These are phyloP conservation scores for Drosophila auraria DNA, from an alignment of 1,140 invertebrate genomes.

Conservation along the genomic window DNA sequence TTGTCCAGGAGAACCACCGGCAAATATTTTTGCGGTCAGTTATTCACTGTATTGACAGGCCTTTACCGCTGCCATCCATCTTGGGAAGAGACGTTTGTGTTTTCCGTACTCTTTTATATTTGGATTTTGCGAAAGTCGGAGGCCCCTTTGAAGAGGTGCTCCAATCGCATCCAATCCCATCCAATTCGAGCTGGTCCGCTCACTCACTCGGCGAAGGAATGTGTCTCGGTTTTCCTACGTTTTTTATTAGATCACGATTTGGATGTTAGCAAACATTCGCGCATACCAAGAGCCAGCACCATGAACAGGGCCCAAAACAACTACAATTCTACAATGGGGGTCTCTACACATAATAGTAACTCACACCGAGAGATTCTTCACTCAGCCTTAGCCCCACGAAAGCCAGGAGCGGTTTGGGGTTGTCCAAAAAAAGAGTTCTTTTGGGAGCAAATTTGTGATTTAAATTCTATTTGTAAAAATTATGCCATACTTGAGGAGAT, in stretches of 20 bases:
- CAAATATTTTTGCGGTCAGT: slow-evolving; percentile 48
- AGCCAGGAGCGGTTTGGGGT: slow-evolving; percentile 47
- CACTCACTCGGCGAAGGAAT: slow-evolving; percentile 44
- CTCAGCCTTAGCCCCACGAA: slow-evolving; percentile 44
- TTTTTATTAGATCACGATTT: slow-evolving; percentile 81
- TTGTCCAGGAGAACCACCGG: slow-evolving; percentile 28
- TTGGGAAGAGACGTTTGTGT: slow-evolving; percentile 35
- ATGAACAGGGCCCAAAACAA: slow-evolving; percentile 30
- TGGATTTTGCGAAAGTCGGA: slow-evolving; percentile 48
- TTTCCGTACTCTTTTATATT: slow-evolving; percentile 7
- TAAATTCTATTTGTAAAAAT: neutral
- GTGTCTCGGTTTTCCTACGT: slow-evolving; percentile 52
- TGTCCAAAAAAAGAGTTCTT: neutral
- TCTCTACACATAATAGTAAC: slow-evolving; percentile 69
- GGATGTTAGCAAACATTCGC: slow-evolving; percentile 79
- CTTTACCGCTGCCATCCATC: slow-evolving; percentile 43
- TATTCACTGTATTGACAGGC: slow-evolving; percentile 62
- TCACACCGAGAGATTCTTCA: slow-evolving; percentile 71
- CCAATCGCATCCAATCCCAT: slow-evolving; percentile 20
- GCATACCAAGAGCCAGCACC: slow-evolving; percentile 62
- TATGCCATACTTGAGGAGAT: no score
- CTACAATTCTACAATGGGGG: slow-evolving; percentile 63
- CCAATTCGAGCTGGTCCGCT: slow-evolving; percentile 50
- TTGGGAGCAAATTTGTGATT: neutral
- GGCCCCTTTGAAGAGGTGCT: slow-evolving; percentile 37